Conservation (phyloP, 2,113 vertebrate genomes). For the Syrmaticus mikado region DNA sequence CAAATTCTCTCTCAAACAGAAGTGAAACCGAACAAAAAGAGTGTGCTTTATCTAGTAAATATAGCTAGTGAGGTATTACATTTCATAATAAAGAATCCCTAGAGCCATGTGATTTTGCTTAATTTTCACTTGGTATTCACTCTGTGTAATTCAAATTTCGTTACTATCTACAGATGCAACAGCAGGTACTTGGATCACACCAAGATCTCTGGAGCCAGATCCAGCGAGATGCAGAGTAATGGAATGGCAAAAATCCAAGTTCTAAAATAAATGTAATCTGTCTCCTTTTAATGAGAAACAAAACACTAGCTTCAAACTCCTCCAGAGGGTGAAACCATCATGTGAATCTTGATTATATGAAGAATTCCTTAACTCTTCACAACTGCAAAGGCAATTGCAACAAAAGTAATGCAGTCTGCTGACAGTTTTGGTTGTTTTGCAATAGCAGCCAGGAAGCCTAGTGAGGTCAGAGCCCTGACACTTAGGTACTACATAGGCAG, state of each 20-base stretch:
- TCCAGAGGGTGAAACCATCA: conserved; percentile 19
- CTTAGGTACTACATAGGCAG: neutral
- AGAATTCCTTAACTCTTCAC: neutral
- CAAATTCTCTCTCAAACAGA: neutral
- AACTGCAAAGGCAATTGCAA: neutral
- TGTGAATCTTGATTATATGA: conserved; percentile 22
- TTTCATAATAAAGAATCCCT: conserved; percentile 30
- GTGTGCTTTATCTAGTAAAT: neutral
- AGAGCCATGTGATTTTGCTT: conserved; percentile 19
- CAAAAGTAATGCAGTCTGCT: neutral
- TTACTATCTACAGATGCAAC: conserved; percentile 23
- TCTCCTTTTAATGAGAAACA: conserved; percentile 57
- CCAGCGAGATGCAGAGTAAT: conserved; percentile 16
- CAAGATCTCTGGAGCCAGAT: conserved; percentile 43
- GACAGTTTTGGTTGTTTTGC: neutral
- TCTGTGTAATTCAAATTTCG: neutral
- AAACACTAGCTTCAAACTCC: conserved; percentile 42
- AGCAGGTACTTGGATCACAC: conserved; percentile 55
- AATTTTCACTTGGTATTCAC: conserved; percentile 47
- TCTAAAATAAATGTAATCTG: conserved; percentile 56
- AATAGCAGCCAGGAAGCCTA: neutral
- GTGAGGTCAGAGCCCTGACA: neutral
- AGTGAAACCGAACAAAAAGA: neutral
- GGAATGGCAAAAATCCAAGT: conserved; percentile 51
- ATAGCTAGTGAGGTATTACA: neutral